Evolutionary conservation across 1,140 invertebrate species (phyloP).

Genomic region (Drosophila rhopaloa): DNA sequence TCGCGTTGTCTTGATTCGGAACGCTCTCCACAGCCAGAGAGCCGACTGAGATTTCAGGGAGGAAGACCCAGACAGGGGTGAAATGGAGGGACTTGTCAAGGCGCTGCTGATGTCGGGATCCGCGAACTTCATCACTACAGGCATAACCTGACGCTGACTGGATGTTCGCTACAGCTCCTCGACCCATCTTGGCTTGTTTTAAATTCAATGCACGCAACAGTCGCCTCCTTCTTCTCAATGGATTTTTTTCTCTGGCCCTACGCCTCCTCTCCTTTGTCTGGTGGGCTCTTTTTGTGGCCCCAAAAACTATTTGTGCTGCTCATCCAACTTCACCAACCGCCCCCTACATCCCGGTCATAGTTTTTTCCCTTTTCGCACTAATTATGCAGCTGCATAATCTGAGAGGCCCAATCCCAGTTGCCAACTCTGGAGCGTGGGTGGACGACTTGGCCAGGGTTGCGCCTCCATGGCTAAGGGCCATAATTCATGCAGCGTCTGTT

Average conservation of each 20-base stretch:
- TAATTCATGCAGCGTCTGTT: conserved; percentile 78
- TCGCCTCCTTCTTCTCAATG: conserved; percentile 31
- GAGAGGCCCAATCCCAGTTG: conserved; percentile 25
- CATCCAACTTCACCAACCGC: conserved; percentile 22
- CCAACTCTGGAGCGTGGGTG: conserved; percentile 66
- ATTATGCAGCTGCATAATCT: conserved; percentile 74
- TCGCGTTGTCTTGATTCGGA: conserved; percentile 41
- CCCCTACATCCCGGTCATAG: not conserved
- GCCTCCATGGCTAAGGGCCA: conserved; percentile 55
- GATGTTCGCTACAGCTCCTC: conserved; percentile 6
- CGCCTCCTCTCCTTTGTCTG: conserved; percentile 18
- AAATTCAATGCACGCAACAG: conserved; percentile 81
- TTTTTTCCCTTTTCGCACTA: conserved; percentile 59
- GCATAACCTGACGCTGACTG: conserved; percentile 46
- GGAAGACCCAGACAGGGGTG: not conserved
- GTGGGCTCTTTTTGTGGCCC: conserved; percentile 35
- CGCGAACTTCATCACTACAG: conserved; percentile 50
- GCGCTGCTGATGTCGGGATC: conserved; percentile 28
- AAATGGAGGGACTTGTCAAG: conserved; percentile 27
- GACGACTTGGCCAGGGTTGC: conserved; percentile 26
- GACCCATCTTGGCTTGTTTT: conserved; percentile 60
- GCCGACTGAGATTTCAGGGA: conserved; percentile 39
- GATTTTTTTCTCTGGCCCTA: conserved; percentile 20
- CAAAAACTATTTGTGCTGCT: conserved; percentile 73
- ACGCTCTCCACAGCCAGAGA: conserved; percentile 32